These are phyloP conservation scores for Corythoichthys intestinalis DNA, from an alignment of 2,113 vertebrate species.

Conservation along the genomic window DNA sequence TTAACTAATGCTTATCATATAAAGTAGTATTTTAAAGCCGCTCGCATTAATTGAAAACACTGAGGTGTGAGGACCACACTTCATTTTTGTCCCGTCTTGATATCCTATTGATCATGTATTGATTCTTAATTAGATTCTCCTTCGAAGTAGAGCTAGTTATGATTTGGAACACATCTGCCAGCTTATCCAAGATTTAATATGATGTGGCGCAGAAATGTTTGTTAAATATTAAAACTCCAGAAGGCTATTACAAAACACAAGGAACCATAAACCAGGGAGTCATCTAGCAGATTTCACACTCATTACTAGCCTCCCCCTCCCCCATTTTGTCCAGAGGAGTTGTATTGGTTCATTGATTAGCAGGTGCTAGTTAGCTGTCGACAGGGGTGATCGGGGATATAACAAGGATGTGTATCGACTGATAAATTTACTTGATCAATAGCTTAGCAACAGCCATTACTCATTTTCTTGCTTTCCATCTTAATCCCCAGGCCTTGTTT, in stretches of 20 bases:
- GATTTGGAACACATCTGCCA: constrained; percentile 57
- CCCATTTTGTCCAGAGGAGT: constrained; percentile 38
- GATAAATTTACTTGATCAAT: constrained; percentile 76
- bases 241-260: neutral
- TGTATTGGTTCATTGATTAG: constrained; percentile 73
- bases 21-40: neutral
- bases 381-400: constrained; percentile 70
- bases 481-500: constrained; percentile 38
- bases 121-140: constrained; percentile 75
- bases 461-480: constrained; percentile 65
- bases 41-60: constrained; percentile 39
- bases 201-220: constrained; percentile 30
- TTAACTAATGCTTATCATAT: constrained; percentile 30
- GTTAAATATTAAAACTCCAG: constrained; percentile 16
- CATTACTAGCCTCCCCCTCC: constrained; percentile 20
- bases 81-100: constrained; percentile 54
- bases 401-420: constrained; percentile 76
- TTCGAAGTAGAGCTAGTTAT: constrained; percentile 67
- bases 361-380: constrained; percentile 73
- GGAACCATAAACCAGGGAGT: constrained; percentile 15
- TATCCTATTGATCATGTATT: constrained; percentile 71
- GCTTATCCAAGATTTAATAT: constrained; percentile 52
- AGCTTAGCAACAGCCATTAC: constrained; percentile 63
- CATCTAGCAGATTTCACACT: constrained; percentile 14
- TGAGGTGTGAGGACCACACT: constrained; percentile 56